Evolutionary conservation across 2,113 vertebrate species (phyloP), one percentile per base, ranked within the genome.

Genomic region (Limnothrissa miodon): DNA sequence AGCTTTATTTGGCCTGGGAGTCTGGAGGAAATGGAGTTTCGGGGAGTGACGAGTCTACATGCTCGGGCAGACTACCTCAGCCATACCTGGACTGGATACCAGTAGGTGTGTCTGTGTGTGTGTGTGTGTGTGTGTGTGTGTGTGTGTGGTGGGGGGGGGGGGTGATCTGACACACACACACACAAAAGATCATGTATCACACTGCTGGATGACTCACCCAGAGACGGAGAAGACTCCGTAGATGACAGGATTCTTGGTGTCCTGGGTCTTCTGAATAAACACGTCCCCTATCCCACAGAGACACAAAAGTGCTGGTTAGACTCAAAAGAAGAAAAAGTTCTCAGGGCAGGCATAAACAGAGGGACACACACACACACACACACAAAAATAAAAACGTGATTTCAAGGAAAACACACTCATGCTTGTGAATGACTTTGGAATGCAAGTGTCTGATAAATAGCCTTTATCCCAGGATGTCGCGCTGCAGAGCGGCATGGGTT

Each of bases 201-300:
- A 17, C 66, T 36, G n/a, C 33, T 42, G 81, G 81, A 48, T 82
- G 59, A 92, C 96, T 96, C 89, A 99, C 98, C 98, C 98, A 0
- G 98, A 98, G 62, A 98, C 96, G 0, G 97, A 97, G 89, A 99
- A 99, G 62, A 99, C 97, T 0, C 97, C 98, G 0, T 99, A 99
- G 92, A 99, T 99, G 91, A 99, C 92, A 0, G 98, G 98, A 85
- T 99, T 99, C 94, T 97, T 99, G 87, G 94, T 96, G 90, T 99
- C 98, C 89, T 99, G 97, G 29, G 97, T 99, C 88, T 98, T 97
- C 93, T 99, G 98, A 88, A 99, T 96, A 90, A 97, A 99, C 83
- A 99, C 97, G 0, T 98, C 98, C 94, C 98, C 98, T 99, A 91
- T 85, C 86, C 91, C 83, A 85, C 88, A 91, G 86, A 92, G 85